Base-by-base conservation (phyloP, 2,113 vertebrate species). In the Ornithorhynchus anatinus region DNA sequence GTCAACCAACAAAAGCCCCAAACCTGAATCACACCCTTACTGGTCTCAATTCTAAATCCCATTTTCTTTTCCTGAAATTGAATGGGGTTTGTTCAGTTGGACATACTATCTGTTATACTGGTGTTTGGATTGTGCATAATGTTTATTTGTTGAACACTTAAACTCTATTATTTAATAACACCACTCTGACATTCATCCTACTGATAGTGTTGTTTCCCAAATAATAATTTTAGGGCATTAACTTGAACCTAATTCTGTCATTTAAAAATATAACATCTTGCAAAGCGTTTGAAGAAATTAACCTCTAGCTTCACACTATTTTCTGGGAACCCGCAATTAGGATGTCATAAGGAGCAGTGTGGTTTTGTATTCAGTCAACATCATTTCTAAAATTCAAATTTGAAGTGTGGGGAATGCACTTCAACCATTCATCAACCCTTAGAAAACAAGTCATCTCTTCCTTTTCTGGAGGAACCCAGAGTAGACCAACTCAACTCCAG, bases 241-340 rank as follows among this genome's bases (percentile, higher is more conserved):
- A 45, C 0, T 4, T 38, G 16, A 57, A 61, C 32, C 17, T 52
- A 48, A 35, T 75, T 76, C 78, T 60, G n/a, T 14, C 43, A 60
- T 29, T 27, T 68, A 48, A 69, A 73, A 69, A 36, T 2, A 36
- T 14, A 17, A 68, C 54, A 65, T 57, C 7, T 48, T 67, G 1
- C 14, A 72, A 79, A 73, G 37, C 1, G 4, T 45, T 10, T 25
- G 32, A 69, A 45, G 22, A 9, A 75, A 11, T 59, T 75, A 58
- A 65, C n/a, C 54, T 45, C 22, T 8, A 52, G 6, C 25, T 69
- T 77, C 58, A 22, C 32, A 69, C 50, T 52, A 44, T 56, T 72
- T 83, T 17, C 27, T 65, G 22, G 19, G 64, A 82, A 51, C 9
- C 45, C 47, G 2, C 47, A 43, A 68, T 77, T 67, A 64, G 77